Evolutionary conservation across 1,140 invertebrate species (phyloP), one percentile per base, ranked within the genome.

Genomic region (Drosophila arizonae): DNA sequence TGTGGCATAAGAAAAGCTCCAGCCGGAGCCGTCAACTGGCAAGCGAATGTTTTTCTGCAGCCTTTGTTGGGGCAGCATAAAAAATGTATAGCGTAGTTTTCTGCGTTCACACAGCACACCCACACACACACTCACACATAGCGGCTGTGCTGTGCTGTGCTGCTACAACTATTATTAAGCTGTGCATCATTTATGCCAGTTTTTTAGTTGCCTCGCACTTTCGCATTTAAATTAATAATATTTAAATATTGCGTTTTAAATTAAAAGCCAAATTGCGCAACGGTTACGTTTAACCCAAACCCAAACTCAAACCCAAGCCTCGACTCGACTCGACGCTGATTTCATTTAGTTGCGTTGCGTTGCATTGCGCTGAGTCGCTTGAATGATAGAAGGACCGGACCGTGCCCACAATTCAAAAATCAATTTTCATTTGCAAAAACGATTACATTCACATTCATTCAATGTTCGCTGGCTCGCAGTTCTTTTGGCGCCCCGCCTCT

Each of bases 391-490:
- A 70, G 61, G 41, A 56, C 28, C 43, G 69, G 73, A 74, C 81
- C 70, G 70, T 73, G 63, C 79, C 79, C 84, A 87, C 82, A 85
- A 85, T 89, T 89, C 85, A 89, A 89, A 89, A 89, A 89, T 89
- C 85, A 89, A 89, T 89, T 89, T 89, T 89, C 85, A 89, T 89
- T 89, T 87, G 82, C 84, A 88, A 87, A 39, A 87, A 87, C 82
- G 82, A 87, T 87, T 87, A 87, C 84, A 87, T 88, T 87, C 82
- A 82, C 84, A 87, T 87, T 87, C 82, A 87, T 88, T 87, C 82
- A 87, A 87, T 87, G 82, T 79, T 87, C 82, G 82, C 64, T 87
- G 79, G 79, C 64, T 87, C 79, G 79, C 76, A 76, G 79, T 64
- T 74, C 48, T 43, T 13, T 24, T 13, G 17, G 15, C 48, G 21